A percentile compares a stretch with the other conserved stretches of the same genome.
Conservation (phyloP, 1,140 invertebrate genomes). For the Medauroidea extradentata region DNA sequence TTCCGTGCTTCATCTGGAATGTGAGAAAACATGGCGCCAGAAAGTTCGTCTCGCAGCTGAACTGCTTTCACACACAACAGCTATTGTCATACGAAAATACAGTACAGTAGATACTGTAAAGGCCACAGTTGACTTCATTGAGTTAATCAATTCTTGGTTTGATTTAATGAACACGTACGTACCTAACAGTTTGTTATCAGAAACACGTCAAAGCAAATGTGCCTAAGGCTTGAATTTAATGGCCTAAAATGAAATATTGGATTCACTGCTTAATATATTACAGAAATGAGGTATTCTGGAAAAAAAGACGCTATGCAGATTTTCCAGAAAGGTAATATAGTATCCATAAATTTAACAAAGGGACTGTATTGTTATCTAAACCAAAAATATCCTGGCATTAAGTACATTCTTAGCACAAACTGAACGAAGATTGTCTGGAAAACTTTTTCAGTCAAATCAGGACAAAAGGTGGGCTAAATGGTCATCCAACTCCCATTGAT, state of each 20-base stretch:
- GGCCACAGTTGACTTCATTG: conserved; percentile 13
- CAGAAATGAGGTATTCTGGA: conserved; percentile 14
- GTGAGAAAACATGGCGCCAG: conserved; percentile 14
- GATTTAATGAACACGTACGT: too few relatives aligned
- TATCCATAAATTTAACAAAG: too few relatives aligned
- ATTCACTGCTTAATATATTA: conserved; percentile 14
- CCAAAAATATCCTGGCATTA: too few relatives aligned
- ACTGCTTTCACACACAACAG: too few relatives aligned
- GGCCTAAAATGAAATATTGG: conserved; percentile 13
- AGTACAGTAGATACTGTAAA: conserved; percentile 5
- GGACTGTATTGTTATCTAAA: too few relatives aligned
- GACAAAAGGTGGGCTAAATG: background rate
- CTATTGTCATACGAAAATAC: conserved; percentile 17
- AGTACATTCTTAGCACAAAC: conserved; percentile 8
- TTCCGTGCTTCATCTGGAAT: conserved; percentile 12
- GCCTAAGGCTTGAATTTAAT: too few relatives aligned
- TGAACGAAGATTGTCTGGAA: conserved; percentile 23
- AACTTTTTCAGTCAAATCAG: conserved; percentile 13
- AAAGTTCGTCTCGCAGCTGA: conserved; percentile 21
- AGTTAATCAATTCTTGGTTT: too few relatives aligned
- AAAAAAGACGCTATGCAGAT: conserved; percentile 19
- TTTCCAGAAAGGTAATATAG: conserved; percentile 26
- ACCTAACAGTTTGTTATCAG: too few relatives aligned
- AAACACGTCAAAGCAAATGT: too few relatives aligned
- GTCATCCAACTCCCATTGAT: conserved; percentile 14